Percentiles rank a stretch among this genome's conserved stretches.
phyloP scores from a whole-genome alignment of 2,888 invertebrate species.

The Acanthosepion esculentum region DNA sequence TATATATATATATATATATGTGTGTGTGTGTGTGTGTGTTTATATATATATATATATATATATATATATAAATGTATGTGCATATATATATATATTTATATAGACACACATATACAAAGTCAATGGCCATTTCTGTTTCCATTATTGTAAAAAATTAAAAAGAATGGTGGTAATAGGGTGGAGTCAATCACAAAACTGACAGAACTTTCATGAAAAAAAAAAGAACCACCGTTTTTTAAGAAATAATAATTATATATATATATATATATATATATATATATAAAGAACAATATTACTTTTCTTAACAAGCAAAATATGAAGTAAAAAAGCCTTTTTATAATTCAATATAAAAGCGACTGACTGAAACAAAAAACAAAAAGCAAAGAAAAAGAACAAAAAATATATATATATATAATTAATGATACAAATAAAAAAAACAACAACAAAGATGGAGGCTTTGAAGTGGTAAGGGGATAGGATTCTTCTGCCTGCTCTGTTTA shows the following conservation, averaged over 20 bases:
- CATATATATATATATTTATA: too few species aligned
- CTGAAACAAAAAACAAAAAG: not conserved
- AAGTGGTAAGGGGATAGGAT: not conserved
- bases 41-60: too few species aligned
- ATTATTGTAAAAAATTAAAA: not conserved
- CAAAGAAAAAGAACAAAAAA: not conserved
- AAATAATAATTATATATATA: not conserved
- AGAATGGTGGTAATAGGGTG: not conserved
- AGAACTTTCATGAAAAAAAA: not conserved
- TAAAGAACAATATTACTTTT: not conserved
- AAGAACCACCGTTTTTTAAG: not conserved
- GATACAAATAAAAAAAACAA: not conserved
- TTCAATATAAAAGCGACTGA: not conserved
- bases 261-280: not conserved
- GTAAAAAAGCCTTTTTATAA: conserved; percentile 1
- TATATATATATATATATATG: too few species aligned
- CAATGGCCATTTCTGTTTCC: too few species aligned
- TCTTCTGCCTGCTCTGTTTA: not conserved
- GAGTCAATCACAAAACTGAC: not conserved
- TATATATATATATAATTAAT: too few species aligned
- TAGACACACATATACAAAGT: too few species aligned
- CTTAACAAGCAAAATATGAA: not conserved
- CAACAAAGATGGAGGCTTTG: not conserved
- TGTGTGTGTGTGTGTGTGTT: too few species aligned
- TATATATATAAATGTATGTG: too few species aligned